phyloP scores from a whole-genome alignment of 2,888 invertebrate genomes.

The Dasysyrphus tricinctus region DNA sequence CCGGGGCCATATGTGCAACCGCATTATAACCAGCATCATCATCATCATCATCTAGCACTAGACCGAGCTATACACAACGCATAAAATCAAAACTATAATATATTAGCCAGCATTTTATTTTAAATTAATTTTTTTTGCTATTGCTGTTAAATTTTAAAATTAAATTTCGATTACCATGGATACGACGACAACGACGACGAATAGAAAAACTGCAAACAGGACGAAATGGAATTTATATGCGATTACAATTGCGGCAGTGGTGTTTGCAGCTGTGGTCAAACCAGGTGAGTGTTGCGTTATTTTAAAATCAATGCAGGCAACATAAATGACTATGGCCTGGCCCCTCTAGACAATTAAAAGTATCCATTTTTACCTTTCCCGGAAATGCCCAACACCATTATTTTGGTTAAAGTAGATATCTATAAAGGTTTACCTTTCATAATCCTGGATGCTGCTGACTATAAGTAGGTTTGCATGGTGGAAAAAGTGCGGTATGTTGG shows the following conservation, averaged over 20 bases:
- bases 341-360: conserved; percentile 1
- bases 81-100: conserved; percentile 52
- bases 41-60: not conserved
- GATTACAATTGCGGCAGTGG: conserved; percentile 62
- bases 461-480: not conserved
- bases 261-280: conserved; percentile 70
- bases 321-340: conserved; percentile 39
- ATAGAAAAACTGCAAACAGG: conserved; percentile 38
- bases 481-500: not conserved
- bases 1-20: conserved; percentile 49
- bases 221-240: conserved; percentile 58
- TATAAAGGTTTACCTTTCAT: not conserved
- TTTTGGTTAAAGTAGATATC: not conserved
- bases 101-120: conserved; percentile 38
- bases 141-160: conserved; percentile 37
- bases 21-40: not conserved
- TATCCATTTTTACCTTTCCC: not conserved
- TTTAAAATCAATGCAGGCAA: conserved; percentile 54
- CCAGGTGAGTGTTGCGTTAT: conserved; percentile 63
- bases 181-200: not conserved
- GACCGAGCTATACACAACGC: not conserved
- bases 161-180: conserved; percentile 60
- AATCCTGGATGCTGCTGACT: not conserved
- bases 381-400: not conserved
- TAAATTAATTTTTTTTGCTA: conserved; percentile 28